Conservation (phyloP, 2,888 invertebrate genomes). For the Serrognathus titanus region DNA sequence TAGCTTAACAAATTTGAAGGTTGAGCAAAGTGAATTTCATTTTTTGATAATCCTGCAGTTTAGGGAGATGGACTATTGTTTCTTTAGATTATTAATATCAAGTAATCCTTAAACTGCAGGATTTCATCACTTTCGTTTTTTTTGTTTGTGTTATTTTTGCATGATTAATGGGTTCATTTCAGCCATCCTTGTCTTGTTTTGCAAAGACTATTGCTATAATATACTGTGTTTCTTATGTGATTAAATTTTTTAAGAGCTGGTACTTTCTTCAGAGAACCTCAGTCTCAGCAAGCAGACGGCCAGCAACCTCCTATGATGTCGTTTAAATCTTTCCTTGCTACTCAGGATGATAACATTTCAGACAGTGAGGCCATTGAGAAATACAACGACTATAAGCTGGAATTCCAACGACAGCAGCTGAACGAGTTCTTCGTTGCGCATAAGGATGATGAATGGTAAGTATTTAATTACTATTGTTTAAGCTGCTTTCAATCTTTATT, state of each 20-base stretch:
- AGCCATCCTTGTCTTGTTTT: slow-evolving; percentile 18
- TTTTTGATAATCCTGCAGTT: too few relatives aligned
- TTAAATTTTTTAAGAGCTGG: slow-evolving; percentile 38
- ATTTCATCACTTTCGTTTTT: slow-evolving; percentile 4
- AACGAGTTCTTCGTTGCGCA: slow-evolving; percentile 98
- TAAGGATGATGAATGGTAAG: slow-evolving; percentile 99
- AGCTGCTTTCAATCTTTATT: background rate
- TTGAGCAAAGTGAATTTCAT: background rate
- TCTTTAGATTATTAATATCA: too few relatives aligned
- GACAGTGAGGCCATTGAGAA: slow-evolving; percentile 95
- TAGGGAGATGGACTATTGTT: too few relatives aligned
- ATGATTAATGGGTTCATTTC: background rate
- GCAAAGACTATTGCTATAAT: background rate
- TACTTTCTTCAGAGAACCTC: slow-evolving; percentile 54
- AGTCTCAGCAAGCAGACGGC: slow-evolving; percentile 44
- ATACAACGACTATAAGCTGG: slow-evolving; percentile 97
- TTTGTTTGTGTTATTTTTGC: background rate
- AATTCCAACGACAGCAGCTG: slow-evolving; percentile 92
- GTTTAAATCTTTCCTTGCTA: slow-evolving; percentile 92
- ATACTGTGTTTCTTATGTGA: background rate
- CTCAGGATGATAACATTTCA: slow-evolving; percentile 96
- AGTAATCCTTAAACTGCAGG: background rate
- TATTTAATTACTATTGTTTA: slow-evolving; percentile 21
- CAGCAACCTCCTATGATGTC: slow-evolving; percentile 96
- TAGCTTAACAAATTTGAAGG: background rate